These are phyloP conservation scores for Sylvilagus bachmani DNA, from an alignment of 2,113 vertebrate genomes.

Conservation along the genomic window DNA sequence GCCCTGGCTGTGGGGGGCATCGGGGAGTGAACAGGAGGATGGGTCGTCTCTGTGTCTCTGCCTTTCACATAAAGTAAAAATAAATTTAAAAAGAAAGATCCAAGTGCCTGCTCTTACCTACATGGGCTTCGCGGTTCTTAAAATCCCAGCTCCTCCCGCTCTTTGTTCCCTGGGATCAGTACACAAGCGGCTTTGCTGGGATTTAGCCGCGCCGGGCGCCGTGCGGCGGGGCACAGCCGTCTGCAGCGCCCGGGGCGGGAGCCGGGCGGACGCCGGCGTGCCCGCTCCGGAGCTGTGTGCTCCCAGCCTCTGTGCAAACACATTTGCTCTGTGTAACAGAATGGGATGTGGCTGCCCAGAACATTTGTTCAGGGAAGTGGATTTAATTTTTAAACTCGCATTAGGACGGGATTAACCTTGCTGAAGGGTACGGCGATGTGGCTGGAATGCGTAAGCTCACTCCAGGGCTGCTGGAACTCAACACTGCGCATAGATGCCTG, in stretches of 20 bases:
- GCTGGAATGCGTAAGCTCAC: constrained; percentile 27
- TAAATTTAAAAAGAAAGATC: not conserved
- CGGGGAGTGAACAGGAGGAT: too few species aligned
- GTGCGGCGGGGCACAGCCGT: too few species aligned
- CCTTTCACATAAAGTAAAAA: too few species aligned
- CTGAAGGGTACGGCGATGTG: constrained; percentile 53
- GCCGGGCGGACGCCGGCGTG: not conserved
- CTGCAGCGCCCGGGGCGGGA: rapidly evolving
- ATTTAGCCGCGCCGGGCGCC: not conserved
- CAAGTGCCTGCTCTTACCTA: not conserved
- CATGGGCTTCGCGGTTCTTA: not conserved
- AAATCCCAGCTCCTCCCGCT: not conserved
- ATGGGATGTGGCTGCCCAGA: constrained; percentile 18
- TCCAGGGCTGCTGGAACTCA: constrained; percentile 36
- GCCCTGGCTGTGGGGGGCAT: too few species aligned
- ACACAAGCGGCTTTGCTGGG: not conserved
- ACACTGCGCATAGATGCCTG: constrained; percentile 52
- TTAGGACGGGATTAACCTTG: constrained; percentile 81
- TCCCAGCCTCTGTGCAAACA: not conserved
- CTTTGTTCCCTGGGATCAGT: not conserved
- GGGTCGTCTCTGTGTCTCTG: too few species aligned
- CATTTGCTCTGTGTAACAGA: constrained; percentile 23
- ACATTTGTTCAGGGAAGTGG: constrained; percentile 55
- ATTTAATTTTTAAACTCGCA: constrained; percentile 77
- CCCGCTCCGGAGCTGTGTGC: not conserved